Evolutionary conservation across 2,888 invertebrate genomes (phyloP), one percentile per base, ranked within the genome.

Genomic region (Abrostola tripartita): DNA sequence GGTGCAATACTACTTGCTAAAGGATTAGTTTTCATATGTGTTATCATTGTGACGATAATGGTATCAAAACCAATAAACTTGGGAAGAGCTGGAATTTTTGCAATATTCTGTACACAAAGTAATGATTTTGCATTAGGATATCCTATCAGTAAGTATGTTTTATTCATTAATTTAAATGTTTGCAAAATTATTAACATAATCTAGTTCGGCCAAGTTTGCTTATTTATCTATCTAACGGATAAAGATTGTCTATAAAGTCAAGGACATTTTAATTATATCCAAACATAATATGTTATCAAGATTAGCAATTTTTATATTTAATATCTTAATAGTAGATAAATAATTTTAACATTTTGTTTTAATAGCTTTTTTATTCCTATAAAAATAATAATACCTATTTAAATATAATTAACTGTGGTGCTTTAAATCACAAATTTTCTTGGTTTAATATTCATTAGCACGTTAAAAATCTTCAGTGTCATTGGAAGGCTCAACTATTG

Each of bases 121-220:
- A 99, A 99, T 95, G 99, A 99, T 91, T 99, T 99, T 94, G 99
- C 99, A 24, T 96, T 99, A 79, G 99, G 99, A 69, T 98, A 97
- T 92, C 99, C 99, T 6, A 98, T 99, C 80, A 97, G 98, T 98
- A 95, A 96, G 94, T 92, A 76, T 65, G 6, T 38, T 60, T 61
- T 58, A 50, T 54, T 55, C 12, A 37, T 55, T 24, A 24, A 24
- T 24, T 24, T 24, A 24, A 24, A 24, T 24, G 24, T 24, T 24
- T 1, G 24, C 24, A 24, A 1, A 24, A 2, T 24, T 1, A 24
- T 24, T 24, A 24, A 24, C 24, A 24, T 24, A 24, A 24, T 24
- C 24, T 24, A 24, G 1, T 24, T 24, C 24, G 24, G 24, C 24
- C 24, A 24, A 24, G 24, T 24, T 24, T 24, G 24, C 24, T 2